Evolutionary conservation across 1,140 invertebrate genomes (phyloP), one percentile per base, ranked within the genome.

Genomic region (Alviniconcha marisindica): DNA sequence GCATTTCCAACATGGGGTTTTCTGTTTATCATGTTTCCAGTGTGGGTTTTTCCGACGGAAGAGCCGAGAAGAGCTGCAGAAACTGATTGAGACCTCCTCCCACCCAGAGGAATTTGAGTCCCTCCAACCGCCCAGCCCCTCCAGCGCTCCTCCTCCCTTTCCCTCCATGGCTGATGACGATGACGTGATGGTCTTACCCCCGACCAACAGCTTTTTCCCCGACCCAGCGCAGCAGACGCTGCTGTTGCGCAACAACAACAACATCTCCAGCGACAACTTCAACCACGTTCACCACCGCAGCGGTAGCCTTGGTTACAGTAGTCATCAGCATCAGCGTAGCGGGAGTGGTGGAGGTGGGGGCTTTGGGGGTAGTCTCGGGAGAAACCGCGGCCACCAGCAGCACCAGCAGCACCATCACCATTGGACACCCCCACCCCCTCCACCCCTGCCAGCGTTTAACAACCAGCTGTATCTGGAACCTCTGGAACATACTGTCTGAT

Each of bases 11-110:
- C n/a, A n/a, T n/a, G n/a, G n/a, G n/a, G n/a, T n/a, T n/a, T n/a
- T n/a, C n/a, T n/a, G n/a, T n/a, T n/a, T n/a, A n/a, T n/a, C n/a
- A n/a, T n/a, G n/a, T n/a, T 51, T 86, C 10, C 78, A 87, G 87
- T 87, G 81, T 82, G 87, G 85, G 28, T 87, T 87, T 73, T 87
- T 87, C 81, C 73, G 56, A 24, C 63, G 87, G 12, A 86, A 86
- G 60, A 83, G 74, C 40, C 80, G 71, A 42, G 85, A 87, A 69
- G 85, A 87, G 51, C 76, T 87, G 4, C 83, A 87, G 56, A 81
- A 78, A 48, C 66, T 87, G 63, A 86, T 87, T 7, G 76, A 63
- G 60, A 78, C 48, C 21, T 73, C 69, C 0, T 85, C 84, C 28
- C 38, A 66, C 18, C 83, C 77, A 60, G 44, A 77, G 81, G 83